These are phyloP conservation scores for Amiota minor DNA, from an alignment of 2,888 invertebrate genomes.

Conservation along the genomic window DNA sequence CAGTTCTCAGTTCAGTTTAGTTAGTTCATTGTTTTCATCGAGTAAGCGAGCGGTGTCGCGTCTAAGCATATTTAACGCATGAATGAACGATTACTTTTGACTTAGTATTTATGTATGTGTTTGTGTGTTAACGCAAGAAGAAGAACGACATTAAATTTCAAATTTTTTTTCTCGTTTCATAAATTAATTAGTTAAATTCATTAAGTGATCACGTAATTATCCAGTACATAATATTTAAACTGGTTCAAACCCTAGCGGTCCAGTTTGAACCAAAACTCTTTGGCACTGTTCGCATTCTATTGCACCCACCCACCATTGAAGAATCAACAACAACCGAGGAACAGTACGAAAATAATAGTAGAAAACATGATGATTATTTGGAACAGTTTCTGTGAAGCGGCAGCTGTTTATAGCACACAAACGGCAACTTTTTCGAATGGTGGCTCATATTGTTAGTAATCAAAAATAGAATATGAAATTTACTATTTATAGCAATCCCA, in stretches of 20 bases:
- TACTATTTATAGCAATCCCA: too few species aligned
- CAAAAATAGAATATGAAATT: too few species aligned
- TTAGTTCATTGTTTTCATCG: conserved; percentile 39
- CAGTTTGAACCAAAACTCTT: not conserved
- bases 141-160: not conserved
- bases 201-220: conserved; percentile 11
- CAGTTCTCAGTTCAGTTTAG: conserved; percentile 18
- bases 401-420: conserved; percentile 71
- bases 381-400: conserved; percentile 73
- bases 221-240: conserved; percentile 9
- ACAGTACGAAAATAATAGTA: not conserved
- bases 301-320: too few species aligned
- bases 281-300: too few species aligned
- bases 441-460: conserved; percentile 71
- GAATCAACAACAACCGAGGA: too few species aligned
- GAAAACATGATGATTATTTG: conserved; percentile 68
- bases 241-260: conserved; percentile 3
- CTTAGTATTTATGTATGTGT: too few species aligned
- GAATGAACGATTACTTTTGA: too few species aligned
- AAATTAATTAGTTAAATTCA: conserved; percentile 17
- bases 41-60: conserved; percentile 23
- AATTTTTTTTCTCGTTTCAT: not conserved
- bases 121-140: too few species aligned
- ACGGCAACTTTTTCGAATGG: conserved; percentile 70
- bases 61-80: conserved; percentile 25